Conservation (phyloP, 1,140 invertebrate genomes). For the Tetranychus cinnabarinus region DNA sequence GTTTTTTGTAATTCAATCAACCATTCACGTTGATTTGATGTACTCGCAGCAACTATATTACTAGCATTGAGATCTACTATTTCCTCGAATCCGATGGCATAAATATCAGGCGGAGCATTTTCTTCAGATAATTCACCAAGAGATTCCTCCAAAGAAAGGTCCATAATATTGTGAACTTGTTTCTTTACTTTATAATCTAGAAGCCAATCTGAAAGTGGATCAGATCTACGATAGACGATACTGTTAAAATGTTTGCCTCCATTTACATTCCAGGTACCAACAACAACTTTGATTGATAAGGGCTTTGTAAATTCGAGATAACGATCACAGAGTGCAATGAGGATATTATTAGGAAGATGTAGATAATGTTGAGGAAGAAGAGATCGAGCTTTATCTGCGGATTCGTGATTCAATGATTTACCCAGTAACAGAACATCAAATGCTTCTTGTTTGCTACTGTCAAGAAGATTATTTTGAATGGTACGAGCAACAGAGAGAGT, state of each 20-base stretch:
- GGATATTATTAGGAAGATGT: conserved; percentile 52
- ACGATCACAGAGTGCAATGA: conserved; percentile 30
- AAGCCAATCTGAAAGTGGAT: conserved; percentile 79
- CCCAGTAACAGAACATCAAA: conserved; percentile 86
- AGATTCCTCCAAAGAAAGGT: conserved; percentile 5
- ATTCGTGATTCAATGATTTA: conserved; percentile 63
- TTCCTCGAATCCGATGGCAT: conserved; percentile 95
- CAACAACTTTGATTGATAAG: conserved; percentile 45
- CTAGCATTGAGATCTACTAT: conserved; percentile 96
- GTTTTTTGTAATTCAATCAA: conserved; percentile 80
- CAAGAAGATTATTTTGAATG: conserved; percentile 94
- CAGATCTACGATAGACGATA: conserved; percentile 70
- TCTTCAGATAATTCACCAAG: conserved; percentile 29
- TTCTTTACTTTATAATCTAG: conserved; percentile 34
- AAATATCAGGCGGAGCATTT: conserved; percentile 48
- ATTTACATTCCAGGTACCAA: conserved; percentile 98
- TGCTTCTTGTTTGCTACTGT: conserved; percentile 93
- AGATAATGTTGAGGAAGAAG: conserved; percentile 64
- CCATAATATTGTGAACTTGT: conserved; percentile 4
- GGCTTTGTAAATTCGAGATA: conserved; percentile 56
- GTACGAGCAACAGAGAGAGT: conserved; percentile 87
- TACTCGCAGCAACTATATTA: conserved; percentile 87
- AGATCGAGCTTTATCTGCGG: conserved; percentile 66
- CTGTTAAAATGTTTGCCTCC: conserved; percentile 95
- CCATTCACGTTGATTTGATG: conserved; percentile 88